Base-by-base conservation (phyloP, 1,140 invertebrate species). In the Micrasema minimum region DNA sequence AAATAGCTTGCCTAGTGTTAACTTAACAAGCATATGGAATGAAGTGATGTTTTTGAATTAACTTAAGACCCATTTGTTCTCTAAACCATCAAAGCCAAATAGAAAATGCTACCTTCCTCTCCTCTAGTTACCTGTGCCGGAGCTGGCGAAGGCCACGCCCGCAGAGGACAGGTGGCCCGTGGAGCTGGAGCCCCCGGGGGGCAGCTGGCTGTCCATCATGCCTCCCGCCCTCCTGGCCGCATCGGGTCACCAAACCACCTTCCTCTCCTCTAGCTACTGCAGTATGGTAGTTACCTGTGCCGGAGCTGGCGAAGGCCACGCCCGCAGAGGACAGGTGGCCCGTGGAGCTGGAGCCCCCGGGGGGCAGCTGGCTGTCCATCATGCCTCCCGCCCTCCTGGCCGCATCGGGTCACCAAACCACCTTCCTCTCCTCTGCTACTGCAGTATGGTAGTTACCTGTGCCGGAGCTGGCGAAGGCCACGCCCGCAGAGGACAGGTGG, bases 251-350 rank as follows among this genome's bases (percentile, higher is more conserved):
- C 43, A 69, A 22, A 68, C 66, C 57, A 43, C 57, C 57, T 45
- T 62, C 14, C 35, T n/a, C n/a, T n/a, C n/a, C n/a, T n/a, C n/a
- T n/a, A n/a, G n/a, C n/a, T n/a, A n/a, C n/a, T n/a, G n/a, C n/a
- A n/a, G n/a, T n/a, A n/a, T n/a, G 26, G 2, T 7, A 26, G 35
- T 74, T 38, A 75, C 74, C 74, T 3, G 74, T 71, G 0, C 71
- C 71, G 7, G 61, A 22, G 35, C 59, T 57, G 22, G 69, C 37
- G 41, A 66, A 72, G 16, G 62, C 74, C 4, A 71, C 83, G 26
- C 83, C 83, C 75, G 83, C 81, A 12, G 82, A 82, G 77, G 83
- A 83, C 76, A 85, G 76, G 72, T 85, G 83, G 74, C 83, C 83
- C 41, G 83, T 85, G 46, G 83, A 85, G 73, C 82, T 85, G 64